Evolutionary conservation across 2,797 vertebrate genomes (phyloP).

Genomic region (Tarsius wallacei): DNA sequence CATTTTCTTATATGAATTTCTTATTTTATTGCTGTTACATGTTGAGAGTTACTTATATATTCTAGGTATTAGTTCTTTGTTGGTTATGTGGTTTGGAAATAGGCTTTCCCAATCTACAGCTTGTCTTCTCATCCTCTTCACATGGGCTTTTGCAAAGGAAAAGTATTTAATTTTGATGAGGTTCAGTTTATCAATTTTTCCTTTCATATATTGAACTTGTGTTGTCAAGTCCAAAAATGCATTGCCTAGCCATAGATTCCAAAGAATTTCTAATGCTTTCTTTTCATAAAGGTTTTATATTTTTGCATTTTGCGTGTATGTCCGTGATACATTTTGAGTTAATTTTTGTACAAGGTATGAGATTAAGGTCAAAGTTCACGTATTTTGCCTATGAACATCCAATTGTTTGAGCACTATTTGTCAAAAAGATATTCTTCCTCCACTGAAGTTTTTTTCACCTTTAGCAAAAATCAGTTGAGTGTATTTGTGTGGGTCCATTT

Average conservation of each 20-base stretch:
- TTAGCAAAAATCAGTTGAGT: neutral
- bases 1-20: conserved; percentile 21
- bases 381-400: neutral
- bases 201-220: neutral
- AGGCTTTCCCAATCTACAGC: neutral
- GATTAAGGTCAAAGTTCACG: neutral
- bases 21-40: neutral
- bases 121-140: neutral
- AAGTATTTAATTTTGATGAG: neutral
- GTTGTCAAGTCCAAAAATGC: neutral
- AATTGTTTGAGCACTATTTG: neutral
- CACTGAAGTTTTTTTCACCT: neutral
- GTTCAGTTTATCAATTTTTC: neutral
- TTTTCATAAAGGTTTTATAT: neutral
- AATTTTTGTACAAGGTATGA: neutral
- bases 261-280: neutral
- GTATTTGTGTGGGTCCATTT: neutral
- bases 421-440: neutral
- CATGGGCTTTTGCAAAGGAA: neutral
- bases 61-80: neutral
- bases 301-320: neutral
- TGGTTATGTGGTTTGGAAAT: neutral
- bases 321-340: neutral
- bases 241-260: neutral
- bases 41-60: neutral